Evolutionary conservation across 2,888 invertebrate genomes (phyloP).

Genomic region (Trichogramma evanescens): DNA sequence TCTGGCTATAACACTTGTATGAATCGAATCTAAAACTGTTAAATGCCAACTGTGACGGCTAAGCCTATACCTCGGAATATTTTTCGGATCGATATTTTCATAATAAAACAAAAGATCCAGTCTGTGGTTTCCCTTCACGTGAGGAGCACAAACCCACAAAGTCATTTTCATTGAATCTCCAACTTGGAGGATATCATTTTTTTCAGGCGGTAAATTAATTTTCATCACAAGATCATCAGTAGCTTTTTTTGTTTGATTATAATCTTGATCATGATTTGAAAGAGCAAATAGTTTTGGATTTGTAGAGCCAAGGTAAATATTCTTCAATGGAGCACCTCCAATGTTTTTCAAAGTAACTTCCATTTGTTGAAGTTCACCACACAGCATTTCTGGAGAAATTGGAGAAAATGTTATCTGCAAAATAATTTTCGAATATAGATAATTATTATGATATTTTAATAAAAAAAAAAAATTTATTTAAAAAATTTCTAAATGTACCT

Average conservation of each 20-base stretch:
- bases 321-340: conserved; percentile 59
- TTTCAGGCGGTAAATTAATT: conserved; percentile 41
- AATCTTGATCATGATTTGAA: conserved; percentile 32
- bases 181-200: conserved; percentile 50
- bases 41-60: conserved; percentile 62
- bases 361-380: conserved; percentile 66
- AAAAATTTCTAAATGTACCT: conserved; percentile 51
- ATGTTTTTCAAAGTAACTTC: conserved; percentile 64
- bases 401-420: conserved; percentile 64
- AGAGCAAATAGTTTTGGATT: conserved; percentile 62
- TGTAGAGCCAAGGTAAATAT: conserved; percentile 61
- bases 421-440: neutral
- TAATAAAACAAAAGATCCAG: conserved; percentile 70
- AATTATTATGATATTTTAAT: neutral
- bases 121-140: conserved; percentile 56
- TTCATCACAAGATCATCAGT: conserved; percentile 47
- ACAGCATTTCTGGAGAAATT: conserved; percentile 60
- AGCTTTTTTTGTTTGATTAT: conserved; percentile 36
- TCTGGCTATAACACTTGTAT: conserved; percentile 52
- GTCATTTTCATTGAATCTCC: conserved; percentile 51
- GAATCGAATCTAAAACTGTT: conserved; percentile 56
- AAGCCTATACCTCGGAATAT: conserved; percentile 51
- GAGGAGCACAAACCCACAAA: conserved; percentile 67
- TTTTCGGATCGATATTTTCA: conserved; percentile 50
- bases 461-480: conserved; percentile 8